Conservation (phyloP, 2,797 vertebrate genomes). For the Sebastolobus alascanus region DNA sequence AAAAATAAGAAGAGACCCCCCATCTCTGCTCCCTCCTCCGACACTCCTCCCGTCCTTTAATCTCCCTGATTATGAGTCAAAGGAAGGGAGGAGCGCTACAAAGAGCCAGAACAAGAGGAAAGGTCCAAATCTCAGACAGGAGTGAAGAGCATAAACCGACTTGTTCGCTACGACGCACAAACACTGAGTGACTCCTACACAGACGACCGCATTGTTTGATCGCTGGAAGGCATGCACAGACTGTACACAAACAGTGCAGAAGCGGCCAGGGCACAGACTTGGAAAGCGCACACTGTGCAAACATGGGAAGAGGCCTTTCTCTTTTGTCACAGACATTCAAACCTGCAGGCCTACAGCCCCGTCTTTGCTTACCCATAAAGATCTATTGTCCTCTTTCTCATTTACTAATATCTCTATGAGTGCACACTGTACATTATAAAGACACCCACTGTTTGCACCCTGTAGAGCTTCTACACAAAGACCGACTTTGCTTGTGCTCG, state of each 20-base stretch:
- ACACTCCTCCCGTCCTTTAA: constrained; percentile 57
- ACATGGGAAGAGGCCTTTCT: constrained; percentile 71
- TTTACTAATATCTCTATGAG: constrained; percentile 43
- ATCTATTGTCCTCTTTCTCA: constrained; percentile 55
- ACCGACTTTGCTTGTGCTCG: constrained; percentile 10
- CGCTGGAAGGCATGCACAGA: constrained; percentile 55
- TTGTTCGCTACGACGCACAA: constrained; percentile 35
- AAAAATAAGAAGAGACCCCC: constrained; percentile 18
- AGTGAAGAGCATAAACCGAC: constrained; percentile 58
- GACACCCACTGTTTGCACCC: constrained; percentile 40
- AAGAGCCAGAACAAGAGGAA: constrained; percentile 49
- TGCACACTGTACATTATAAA: constrained; percentile 36
- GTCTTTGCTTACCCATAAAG: constrained; percentile 46
- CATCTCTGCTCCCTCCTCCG: neutral
- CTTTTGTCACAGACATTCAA: constrained; percentile 72
- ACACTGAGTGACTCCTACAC: constrained; percentile 51
- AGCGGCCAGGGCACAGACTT: constrained; percentile 37
- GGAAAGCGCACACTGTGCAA: constrained; percentile 64
- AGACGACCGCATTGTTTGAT: constrained; percentile 66
- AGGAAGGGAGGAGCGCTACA: constrained; percentile 56
- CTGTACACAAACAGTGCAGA: constrained; percentile 64
- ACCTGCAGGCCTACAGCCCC: constrained; percentile 48
- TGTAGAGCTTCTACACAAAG: constrained; percentile 50
- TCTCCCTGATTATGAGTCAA: constrained; percentile 68
- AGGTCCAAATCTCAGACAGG: constrained; percentile 64